Conservation (phyloP, 2,888 invertebrate genomes). For the Tetranychus piercei region DNA sequence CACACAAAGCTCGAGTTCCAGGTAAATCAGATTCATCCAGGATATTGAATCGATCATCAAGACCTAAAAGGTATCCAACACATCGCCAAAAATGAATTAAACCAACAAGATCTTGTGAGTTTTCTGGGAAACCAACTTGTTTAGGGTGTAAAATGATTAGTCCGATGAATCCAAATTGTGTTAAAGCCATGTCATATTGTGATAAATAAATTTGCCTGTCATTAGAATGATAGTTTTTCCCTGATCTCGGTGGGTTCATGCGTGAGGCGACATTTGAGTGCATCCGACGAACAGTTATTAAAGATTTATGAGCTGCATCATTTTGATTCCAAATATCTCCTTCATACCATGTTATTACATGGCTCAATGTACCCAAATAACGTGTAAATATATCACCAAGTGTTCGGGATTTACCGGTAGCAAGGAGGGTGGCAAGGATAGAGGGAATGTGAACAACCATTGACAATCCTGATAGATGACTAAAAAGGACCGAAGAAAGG, state of each 20-base stretch:
- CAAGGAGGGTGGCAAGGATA: slow-evolving; percentile 22
- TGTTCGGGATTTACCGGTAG: slow-evolving; percentile 24
- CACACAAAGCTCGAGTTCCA: neutral
- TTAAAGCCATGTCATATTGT: slow-evolving; percentile 64
- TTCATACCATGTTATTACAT: slow-evolving; percentile 59
- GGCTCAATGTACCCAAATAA: slow-evolving; percentile 57
- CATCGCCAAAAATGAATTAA: slow-evolving; percentile 67
- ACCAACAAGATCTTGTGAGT: slow-evolving; percentile 48
- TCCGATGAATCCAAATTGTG: slow-evolving; percentile 71
- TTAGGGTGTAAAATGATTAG: slow-evolving; percentile 44
- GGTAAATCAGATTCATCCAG: neutral
- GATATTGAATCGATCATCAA: slow-evolving; percentile 43
- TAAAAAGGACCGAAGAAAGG: slow-evolving; percentile 24
- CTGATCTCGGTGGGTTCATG: slow-evolving; percentile 16
- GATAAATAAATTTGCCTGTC: slow-evolving; percentile 38
- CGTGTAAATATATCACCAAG: slow-evolving; percentile 41
- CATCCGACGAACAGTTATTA: slow-evolving; percentile 33
- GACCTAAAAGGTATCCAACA: slow-evolving; percentile 58
- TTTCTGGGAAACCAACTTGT: slow-evolving; percentile 45
- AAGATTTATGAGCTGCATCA: slow-evolving; percentile 34
- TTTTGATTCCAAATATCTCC: slow-evolving; percentile 44
- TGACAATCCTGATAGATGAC: slow-evolving; percentile 25
- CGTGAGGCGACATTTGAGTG: slow-evolving; percentile 23
- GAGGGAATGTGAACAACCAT: slow-evolving; percentile 24
- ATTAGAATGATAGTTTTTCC: neutral